A percentile compares a stretch with the other conserved stretches of the same genome.
Evolutionary conservation across 2,113 vertebrate genomes (phyloP).

Genomic region (Chionis minor): DNA sequence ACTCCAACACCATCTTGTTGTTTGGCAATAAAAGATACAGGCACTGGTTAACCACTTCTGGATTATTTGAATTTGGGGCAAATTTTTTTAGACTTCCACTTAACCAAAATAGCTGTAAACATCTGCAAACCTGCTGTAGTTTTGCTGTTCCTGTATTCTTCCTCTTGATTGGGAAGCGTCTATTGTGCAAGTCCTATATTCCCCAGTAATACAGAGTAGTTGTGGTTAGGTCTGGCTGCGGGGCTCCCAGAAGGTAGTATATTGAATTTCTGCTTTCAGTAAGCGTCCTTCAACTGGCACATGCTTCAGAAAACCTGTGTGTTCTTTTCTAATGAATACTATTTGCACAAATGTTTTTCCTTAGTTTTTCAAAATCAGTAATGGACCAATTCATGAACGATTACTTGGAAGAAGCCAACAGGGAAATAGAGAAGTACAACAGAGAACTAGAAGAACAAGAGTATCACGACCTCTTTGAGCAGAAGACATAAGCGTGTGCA

Average conservation of each 20-base stretch:
- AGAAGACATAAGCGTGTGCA: conserved; percentile 59
- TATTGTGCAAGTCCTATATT: background rate
- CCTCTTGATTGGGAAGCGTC: background rate
- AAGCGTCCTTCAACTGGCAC: background rate
- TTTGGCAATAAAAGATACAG: background rate
- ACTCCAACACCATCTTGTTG: background rate
- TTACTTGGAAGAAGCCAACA: conserved; percentile 89
- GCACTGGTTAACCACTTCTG: background rate
- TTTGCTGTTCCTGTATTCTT: background rate
- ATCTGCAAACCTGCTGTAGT: background rate
- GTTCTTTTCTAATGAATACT: background rate
- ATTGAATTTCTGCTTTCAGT: background rate
- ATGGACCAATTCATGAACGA: conserved; percentile 93
- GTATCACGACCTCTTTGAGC: conserved; percentile 89
- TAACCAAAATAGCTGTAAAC: background rate
- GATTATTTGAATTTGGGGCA: background rate
- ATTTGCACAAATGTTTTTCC: conserved; percentile 1
- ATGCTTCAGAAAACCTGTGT: background rate
- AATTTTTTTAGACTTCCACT: background rate
- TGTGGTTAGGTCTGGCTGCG: background rate
- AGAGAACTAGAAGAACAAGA: conserved; percentile 86
- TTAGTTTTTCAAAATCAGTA: conserved; percentile 81
- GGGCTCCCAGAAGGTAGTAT: background rate
- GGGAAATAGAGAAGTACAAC: conserved; percentile 91
- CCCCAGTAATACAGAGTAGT: background rate